Conservation (phyloP, 2,797 vertebrate genomes). For the Scyliorhinus canicula region DNA sequence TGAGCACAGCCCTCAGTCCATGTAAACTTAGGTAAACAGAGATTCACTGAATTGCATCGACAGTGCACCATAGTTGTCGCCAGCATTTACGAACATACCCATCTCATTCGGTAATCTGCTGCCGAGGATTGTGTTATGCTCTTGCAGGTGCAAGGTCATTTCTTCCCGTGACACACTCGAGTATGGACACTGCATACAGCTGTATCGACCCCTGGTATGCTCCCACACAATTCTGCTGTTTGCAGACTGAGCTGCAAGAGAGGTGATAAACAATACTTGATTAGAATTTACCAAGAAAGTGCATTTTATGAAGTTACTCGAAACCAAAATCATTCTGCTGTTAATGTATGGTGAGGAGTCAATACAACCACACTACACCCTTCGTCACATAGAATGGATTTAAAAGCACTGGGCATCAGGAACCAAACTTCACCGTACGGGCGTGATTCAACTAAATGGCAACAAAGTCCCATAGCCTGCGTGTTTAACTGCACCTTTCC, state of each 20-base stretch:
- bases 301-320: too few relatives aligned
- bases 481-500: too few relatives aligned
- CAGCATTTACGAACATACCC: conserved; percentile 46
- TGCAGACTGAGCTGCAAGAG: conserved; percentile 60
- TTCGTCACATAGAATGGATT: conserved; percentile 36
- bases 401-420: conserved; percentile 43
- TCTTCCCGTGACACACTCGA: conserved; percentile 66
- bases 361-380: conserved; percentile 20
- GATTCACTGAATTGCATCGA: conserved; percentile 35
- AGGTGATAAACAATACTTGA: neutral
- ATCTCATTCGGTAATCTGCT: conserved; percentile 50
- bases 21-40: conserved; percentile 16
- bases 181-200: conserved; percentile 78
- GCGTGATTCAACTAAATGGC: too few relatives aligned
- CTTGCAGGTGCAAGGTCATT: conserved; percentile 78
- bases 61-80: neutral
- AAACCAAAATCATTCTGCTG: neutral
- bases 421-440: neutral
- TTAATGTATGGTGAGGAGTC: neutral
- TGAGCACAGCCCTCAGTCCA: neutral
- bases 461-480: too few relatives aligned
- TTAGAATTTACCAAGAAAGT: neutral
- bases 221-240: conserved; percentile 83
- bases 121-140: conserved; percentile 59
- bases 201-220: conserved; percentile 83